These are phyloP conservation scores for Pao palembangensis DNA, from an alignment of 2,113 vertebrate species.

Conservation along the genomic window DNA sequence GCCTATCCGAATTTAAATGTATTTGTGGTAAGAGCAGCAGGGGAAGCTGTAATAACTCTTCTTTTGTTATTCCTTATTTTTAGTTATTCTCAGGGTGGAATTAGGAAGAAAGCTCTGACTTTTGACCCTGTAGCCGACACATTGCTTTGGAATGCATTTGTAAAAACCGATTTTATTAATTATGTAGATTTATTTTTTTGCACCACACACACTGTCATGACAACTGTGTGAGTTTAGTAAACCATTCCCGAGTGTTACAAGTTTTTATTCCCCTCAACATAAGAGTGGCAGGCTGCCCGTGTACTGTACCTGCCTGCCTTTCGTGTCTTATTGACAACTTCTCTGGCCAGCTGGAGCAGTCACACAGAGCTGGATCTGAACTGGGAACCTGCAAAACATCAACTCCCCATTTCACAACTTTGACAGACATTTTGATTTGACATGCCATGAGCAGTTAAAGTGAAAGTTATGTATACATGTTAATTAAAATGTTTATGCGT, in stretches of 20 bases:
- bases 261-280: conserved; percentile 55
- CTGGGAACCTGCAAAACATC: conserved; percentile 83
- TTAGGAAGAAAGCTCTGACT: conserved; percentile 32
- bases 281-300: conserved; percentile 40
- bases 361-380: conserved; percentile 64
- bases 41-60: conserved; percentile 36
- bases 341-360: conserved; percentile 63
- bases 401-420: conserved; percentile 79
- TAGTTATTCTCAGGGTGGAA: too few species aligned
- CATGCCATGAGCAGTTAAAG: conserved; percentile 81
- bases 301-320: conserved; percentile 52
- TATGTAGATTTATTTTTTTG: too few species aligned
- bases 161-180: too few species aligned
- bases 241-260: not conserved
- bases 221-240: conserved; percentile 27
- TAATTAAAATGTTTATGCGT: conserved; percentile 90
- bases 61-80: too few species aligned
- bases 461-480: conserved; percentile 82
- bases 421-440: conserved; percentile 87
- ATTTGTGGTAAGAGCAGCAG: conserved; percentile 31
- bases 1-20: conserved; percentile 38
- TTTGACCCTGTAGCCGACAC: too few species aligned
- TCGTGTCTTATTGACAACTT: conserved; percentile 45
- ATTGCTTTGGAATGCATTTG: too few species aligned
- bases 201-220: not conserved